A percentile compares a stretch with the other conserved stretches of the same genome.
phyloP scores from a whole-genome alignment of 92 coral and sea anemone species.

The Zoanthus solanderi region DNA sequence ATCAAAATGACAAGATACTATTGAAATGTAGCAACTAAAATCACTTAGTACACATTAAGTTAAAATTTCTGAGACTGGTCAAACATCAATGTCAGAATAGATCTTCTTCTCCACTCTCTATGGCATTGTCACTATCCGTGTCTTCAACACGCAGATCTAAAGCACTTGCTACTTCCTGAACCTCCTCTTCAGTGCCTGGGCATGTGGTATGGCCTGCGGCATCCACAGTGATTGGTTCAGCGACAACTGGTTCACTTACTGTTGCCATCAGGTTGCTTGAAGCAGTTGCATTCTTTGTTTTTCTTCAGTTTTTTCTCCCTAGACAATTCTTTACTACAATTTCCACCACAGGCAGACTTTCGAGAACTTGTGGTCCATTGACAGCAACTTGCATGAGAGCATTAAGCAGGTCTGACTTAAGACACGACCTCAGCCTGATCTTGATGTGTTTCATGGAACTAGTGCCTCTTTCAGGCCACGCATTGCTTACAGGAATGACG shows the following conservation, averaged over 20 bases:
- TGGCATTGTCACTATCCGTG: constrained; percentile 56
- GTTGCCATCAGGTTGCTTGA: constrained; percentile 53
- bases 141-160: constrained; percentile 55
- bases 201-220: constrained; percentile 57
- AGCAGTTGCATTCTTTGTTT: constrained; percentile 50
- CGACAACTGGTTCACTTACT: constrained; percentile 51
- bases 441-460: too few species aligned
- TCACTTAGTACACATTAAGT: too few species aligned
- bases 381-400: constrained; percentile 22
- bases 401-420: too few species aligned
- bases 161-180: constrained; percentile 45
- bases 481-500: too few species aligned
- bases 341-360: constrained; percentile 56
- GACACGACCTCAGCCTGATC: too few species aligned
- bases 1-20: too few species aligned
- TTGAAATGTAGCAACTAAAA: too few species aligned
- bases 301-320: constrained; percentile 42
- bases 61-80: constrained; percentile 22
- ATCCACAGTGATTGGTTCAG: constrained; percentile 58
- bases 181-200: constrained; percentile 55
- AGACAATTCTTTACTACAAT: constrained; percentile 50
- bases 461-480: too few species aligned
- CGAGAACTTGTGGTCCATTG: constrained; percentile 59
- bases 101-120: constrained; percentile 49
- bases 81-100: constrained; percentile 33